Conservation (phyloP, 2,888 invertebrate species). For the Andrena dorsata region DNA sequence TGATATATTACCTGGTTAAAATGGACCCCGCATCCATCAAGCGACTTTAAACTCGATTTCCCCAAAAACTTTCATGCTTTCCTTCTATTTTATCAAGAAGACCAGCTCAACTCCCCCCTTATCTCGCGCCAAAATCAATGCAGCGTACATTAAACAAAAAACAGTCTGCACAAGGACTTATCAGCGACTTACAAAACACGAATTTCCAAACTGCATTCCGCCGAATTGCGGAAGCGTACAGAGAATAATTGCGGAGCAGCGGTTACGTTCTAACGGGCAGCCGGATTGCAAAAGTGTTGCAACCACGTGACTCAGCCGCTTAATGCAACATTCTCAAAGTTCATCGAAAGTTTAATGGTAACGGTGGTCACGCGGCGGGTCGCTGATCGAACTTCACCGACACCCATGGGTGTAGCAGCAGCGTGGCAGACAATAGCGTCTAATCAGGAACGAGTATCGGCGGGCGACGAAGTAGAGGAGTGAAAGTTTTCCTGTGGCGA, state of each 20-base stretch:
- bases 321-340: slow-evolving; percentile 23
- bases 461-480: slow-evolving; percentile 38
- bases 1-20: too few species aligned
- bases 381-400: background rate
- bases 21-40: too few species aligned
- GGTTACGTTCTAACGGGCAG: slow-evolving; percentile 15
- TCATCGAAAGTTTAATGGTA: slow-evolving; percentile 38
- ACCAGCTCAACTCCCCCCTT: too few species aligned
- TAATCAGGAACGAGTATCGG: slow-evolving; percentile 30
- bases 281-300: slow-evolving; percentile 17
- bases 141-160: background rate
- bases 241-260: too few species aligned
- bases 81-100: too few species aligned
- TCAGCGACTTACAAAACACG: background rate
- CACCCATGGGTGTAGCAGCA: background rate
- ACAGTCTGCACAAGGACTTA: background rate
- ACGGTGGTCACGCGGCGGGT: background rate
- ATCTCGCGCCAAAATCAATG: too few species aligned
- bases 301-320: slow-evolving; percentile 25
- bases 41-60: too few species aligned
- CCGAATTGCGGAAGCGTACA: slow-evolving; percentile 23
- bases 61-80: too few species aligned
- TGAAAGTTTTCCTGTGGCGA: slow-evolving; percentile 65
- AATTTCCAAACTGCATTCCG: slow-evolving; percentile 40
- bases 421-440: slow-evolving; percentile 24